Base-by-base conservation (phyloP, 2,888 invertebrate genomes). In the Ophion slaviceki region DNA sequence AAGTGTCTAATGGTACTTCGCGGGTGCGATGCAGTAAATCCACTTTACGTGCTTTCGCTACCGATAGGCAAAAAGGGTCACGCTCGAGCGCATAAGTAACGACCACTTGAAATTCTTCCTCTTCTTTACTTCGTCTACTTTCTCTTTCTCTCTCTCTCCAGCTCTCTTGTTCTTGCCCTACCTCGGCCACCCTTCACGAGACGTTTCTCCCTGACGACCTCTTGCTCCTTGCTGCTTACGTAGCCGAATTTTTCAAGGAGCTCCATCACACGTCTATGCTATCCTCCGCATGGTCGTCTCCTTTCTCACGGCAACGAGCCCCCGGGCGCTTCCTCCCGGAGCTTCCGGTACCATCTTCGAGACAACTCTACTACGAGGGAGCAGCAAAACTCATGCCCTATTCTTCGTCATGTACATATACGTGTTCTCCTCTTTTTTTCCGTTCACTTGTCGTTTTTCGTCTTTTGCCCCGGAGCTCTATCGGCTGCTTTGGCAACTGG, bases 31-130 rank as follows among this genome's bases (percentile, higher is more conserved):
- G 90, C 90, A 87, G 91, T 92, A 92, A 91, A 91, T 92, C 91
- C 89, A 88, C 88, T 90, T 90, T 91, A 91, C 91, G 89, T 90
- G 87, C 87, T 89, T 88, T 85, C 88, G 87, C 83, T 84, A 84
- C 83, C 89, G 91, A 92, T 91, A 91, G 91, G 91, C 90, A 92
- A 91, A 91, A 90, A 91, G 90, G 88, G 89, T 86, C 89, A 86
- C 87, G 87, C 86, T 83, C 86, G 61, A 74, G 83, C 85, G 86
- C 88, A 88, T 91, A 91, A 92, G 86, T 91, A 91, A 92, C 90
- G 88, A 90, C 84, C 88, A 89, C 91, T 92, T 90, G 88, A 90
- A 90, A 90, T 88, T 88, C 88, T 87, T 84, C 82, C 86, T 83
- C 86, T 89, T 87, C 85, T 87, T 74, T 66, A 64, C 75, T 76